Evolutionary conservation across 2,797 vertebrate species (phyloP).

Genomic region (Dendrocincla tyrannina): DNA sequence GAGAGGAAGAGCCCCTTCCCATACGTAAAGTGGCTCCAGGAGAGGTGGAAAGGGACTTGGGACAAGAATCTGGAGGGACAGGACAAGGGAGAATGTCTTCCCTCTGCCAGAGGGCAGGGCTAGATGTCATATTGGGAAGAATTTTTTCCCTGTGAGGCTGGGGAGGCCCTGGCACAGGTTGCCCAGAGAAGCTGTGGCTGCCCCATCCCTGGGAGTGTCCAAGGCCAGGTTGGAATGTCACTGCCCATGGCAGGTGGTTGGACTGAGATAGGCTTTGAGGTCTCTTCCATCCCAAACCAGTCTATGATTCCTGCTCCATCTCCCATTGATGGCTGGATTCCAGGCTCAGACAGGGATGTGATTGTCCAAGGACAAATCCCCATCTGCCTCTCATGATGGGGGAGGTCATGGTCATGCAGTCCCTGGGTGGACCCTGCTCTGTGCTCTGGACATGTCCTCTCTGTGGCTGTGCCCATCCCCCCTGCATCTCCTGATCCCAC

Average conservation of each 20-base stretch:
- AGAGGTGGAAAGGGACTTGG: not conserved
- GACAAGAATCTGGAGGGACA: not conserved
- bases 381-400: fast-evolving
- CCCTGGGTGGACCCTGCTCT: not conserved
- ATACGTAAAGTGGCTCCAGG: not conserved
- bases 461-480: not conserved
- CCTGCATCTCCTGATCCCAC: fast-evolving
- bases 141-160: fast-evolving
- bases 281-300: not conserved
- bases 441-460: fast-evolving
- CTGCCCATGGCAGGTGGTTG: fast-evolving
- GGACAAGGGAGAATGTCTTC: not conserved
- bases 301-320: not conserved
- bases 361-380: not conserved
- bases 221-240: not conserved
- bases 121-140: not conserved
- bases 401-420: fast-evolving
- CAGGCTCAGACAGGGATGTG: not conserved
- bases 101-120: fast-evolving
- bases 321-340: not conserved
- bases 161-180: not conserved
- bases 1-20: fast-evolving
- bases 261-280: fast-evolving
- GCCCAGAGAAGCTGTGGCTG: not conserved
- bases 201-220: fast-evolving